These are phyloP conservation scores for Upupa epops DNA, from an alignment of 2,113 vertebrate species.

Conservation along the genomic window DNA sequence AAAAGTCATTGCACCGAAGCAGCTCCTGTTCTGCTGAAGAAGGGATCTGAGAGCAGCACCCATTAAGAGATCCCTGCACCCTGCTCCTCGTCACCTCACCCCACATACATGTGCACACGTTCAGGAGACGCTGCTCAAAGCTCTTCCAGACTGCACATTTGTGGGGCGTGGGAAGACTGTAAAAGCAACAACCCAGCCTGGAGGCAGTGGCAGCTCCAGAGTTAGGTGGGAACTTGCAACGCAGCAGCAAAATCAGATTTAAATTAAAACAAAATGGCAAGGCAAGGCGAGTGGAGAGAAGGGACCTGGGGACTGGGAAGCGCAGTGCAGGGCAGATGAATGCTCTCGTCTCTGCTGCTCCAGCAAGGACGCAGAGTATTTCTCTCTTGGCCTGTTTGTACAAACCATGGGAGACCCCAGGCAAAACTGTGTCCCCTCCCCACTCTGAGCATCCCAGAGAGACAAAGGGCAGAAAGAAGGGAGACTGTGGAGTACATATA, in stretches of 20 bases:
- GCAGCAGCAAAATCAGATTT: conserved; percentile 30
- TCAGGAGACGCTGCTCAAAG: not conserved
- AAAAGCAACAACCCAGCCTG: conserved; percentile 29
- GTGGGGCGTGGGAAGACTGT: not conserved
- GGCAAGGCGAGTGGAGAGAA: not conserved
- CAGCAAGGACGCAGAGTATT: not conserved
- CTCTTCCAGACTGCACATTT: not conserved
- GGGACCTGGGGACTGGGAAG: not conserved
- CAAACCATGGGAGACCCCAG: not conserved
- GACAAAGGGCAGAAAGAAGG: not conserved
- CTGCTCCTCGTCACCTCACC: not conserved
- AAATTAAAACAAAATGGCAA: not conserved
- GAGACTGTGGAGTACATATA: not conserved
- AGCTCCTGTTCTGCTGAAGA: not conserved
- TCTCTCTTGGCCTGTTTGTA: not conserved
- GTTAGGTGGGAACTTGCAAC: not conserved
- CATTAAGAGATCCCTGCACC: not conserved
- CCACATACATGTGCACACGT: not conserved
- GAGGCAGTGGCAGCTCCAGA: not conserved
- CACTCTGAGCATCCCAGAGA: not conserved
- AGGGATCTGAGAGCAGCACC: not conserved
- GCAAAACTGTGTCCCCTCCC: not conserved
- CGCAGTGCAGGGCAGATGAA: not conserved
- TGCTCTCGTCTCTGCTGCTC: not conserved
- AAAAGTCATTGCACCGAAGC: not conserved